Evolutionary conservation across 2,113 vertebrate genomes (phyloP), one percentile per base, ranked within the genome.

Genomic region (Corythornis madagascariensis): DNA sequence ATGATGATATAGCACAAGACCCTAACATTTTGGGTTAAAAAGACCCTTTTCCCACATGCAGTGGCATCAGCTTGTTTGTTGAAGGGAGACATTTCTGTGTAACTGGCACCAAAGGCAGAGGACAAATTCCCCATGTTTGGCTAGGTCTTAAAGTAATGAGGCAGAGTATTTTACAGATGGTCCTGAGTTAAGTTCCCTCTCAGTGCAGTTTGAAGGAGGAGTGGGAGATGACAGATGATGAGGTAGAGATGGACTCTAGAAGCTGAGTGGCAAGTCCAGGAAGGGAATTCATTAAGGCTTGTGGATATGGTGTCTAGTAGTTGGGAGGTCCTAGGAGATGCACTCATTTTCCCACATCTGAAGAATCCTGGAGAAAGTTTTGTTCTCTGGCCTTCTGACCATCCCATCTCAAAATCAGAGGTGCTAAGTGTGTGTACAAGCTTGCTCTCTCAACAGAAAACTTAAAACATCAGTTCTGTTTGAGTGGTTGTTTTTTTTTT

Each of bases 11-110:
- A 94, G 72, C 35, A 21, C 13, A 33, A 82, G 75, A 78, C 79
- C 89, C 73, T 66, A 92, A 81, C 18, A 64, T 94, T 95, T 95
- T 90, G 89, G 64, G 87, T 97, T 94, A 78, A 76, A 89, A 73
- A 80, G 35, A 43, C 56, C 55, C 19, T 87, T 77, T 96, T 59
- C 38, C 25, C 17, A 80, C 38, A 53, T 83, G 60, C 43, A 78
- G 64, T 21, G 67, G 38, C 19, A 55, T 42, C 53, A 87, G 20
- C 33, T 89, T 19, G 13, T 72, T 86, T 80, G 40, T 48, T 71
- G 31, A 64, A 82, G 88, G 67, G 28, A 3, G 5, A 18, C 21
- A 43, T 57, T 70, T 71, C 19, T 74, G 7, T 69, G 73, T 57
- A 43, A 71, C 61, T 2, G 11, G 38, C 21, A 65, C 20, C 42